A percentile compares a stretch with the other conserved stretches of the same genome.
These are phyloP conservation scores for Saccopteryx bilineata DNA, from an alignment of 2,113 vertebrate genomes.

Conservation along the genomic window DNA sequence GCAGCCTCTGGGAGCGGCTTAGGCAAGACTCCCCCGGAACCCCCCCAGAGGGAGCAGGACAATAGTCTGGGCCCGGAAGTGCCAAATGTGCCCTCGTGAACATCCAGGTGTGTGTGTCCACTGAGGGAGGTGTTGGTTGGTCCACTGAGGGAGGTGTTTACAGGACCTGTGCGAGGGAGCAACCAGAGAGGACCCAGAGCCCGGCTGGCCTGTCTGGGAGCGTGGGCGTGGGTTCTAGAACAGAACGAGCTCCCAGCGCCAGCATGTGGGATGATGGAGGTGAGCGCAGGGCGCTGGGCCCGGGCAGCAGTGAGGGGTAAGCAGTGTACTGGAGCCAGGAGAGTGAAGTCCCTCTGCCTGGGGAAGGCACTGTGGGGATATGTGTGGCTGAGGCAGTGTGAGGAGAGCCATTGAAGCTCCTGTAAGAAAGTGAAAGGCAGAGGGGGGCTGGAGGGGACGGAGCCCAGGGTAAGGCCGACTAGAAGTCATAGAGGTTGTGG, in stretches of 20 bases:
- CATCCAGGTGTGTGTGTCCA: not conserved
- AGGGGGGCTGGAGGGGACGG: not conserved
- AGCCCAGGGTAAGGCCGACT: accelerated
- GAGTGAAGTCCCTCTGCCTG: not conserved
- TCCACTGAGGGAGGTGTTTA: no score
- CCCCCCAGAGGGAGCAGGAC: not conserved
- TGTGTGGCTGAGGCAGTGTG: not conserved
- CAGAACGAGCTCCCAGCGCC: not conserved
- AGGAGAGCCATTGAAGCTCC: not conserved
- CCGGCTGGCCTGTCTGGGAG: not conserved
- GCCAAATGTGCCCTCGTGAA: not conserved
- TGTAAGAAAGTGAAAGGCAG: accelerated
- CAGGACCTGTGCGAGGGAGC: no score
- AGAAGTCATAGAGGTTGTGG: not conserved
- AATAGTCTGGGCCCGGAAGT: not conserved
- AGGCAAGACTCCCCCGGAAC: not conserved
- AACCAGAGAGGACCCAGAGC: not conserved
- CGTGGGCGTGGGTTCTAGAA: not conserved
- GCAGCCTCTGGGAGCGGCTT: not conserved
- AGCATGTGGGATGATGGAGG: accelerated
- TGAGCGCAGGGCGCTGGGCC: not conserved
- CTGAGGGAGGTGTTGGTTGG: not conserved
- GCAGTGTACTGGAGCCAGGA: not conserved
- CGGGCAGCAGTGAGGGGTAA: not conserved
- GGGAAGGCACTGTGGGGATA: not conserved